Evolutionary conservation across 2,113 vertebrate genomes (phyloP).

Genomic region (Spilogale gracilis): DNA sequence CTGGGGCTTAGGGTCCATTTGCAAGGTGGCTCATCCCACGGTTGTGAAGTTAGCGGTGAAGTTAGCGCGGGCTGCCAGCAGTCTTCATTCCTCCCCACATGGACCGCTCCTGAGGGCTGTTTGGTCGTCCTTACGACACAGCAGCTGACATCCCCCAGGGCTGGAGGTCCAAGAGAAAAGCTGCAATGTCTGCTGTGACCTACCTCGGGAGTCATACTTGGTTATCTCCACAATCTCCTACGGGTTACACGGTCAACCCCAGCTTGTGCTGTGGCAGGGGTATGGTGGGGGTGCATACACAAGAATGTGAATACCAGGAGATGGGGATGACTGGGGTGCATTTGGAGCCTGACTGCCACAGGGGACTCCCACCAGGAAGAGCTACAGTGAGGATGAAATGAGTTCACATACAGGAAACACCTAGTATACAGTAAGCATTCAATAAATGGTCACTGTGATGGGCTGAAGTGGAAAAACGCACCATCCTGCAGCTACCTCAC

Average conservation of each 20-base stretch:
- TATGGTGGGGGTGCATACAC: too few species aligned
- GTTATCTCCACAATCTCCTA: background rate
- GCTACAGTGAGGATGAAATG: background rate
- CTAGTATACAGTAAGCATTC: background rate
- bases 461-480: background rate
- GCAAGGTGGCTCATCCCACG: fast-evolving
- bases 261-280: fast-evolving
- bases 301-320: background rate
- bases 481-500: background rate
- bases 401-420: background rate
- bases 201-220: background rate
- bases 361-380: background rate
- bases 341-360: background rate
- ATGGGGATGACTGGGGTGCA: background rate
- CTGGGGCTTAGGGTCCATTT: background rate
- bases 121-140: background rate
- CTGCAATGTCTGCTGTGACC: background rate
- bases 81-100: background rate
- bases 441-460: background rate
- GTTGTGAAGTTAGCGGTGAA: background rate
- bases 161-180: background rate
- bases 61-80: background rate
- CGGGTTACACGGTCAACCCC: background rate
- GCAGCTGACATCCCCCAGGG: background rate
- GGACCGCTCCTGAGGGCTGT: background rate